These are phyloP conservation scores for Acronicta psi DNA, from an alignment of 2,888 invertebrate species.

Conservation along the genomic window DNA sequence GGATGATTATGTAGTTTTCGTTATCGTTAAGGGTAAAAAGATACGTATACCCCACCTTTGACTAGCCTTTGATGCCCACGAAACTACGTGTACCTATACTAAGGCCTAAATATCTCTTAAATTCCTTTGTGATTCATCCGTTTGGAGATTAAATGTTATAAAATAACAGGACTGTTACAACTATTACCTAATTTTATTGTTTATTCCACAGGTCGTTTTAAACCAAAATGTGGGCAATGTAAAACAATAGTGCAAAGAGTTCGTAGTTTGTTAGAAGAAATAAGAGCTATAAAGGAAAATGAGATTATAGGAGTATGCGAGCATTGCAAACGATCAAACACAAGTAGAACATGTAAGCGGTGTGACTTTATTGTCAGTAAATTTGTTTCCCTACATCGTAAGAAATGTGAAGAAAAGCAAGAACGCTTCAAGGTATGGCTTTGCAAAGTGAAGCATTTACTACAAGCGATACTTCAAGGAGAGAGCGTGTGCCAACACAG, in stretches of 20 bases:
- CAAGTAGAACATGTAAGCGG: constrained; percentile 61
- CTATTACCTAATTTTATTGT: neutral
- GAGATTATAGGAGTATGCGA: constrained; percentile 62
- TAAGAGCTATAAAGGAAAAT: constrained; percentile 60
- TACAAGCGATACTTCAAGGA: constrained; percentile 56
- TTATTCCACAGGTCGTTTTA: constrained; percentile 57
- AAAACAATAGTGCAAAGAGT: constrained; percentile 60
- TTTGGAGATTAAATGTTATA: no score
- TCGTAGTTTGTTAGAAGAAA: constrained; percentile 63
- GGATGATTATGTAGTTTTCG: no score
- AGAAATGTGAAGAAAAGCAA: constrained; percentile 47
- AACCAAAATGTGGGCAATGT: constrained; percentile 64
- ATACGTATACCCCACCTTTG: no score
- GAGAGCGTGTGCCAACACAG: constrained; percentile 54
- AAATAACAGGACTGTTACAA: no score
- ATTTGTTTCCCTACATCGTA: constrained; percentile 51
- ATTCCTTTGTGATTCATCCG: no score
- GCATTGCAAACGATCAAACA: constrained; percentile 61
- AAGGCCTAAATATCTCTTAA: no score
- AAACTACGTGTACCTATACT: no score
- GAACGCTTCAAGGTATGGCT: constrained; percentile 58
- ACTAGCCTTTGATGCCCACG: no score
- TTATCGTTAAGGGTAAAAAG: no score
- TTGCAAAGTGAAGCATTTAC: constrained; percentile 57
- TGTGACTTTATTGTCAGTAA: constrained; percentile 63